Evolutionary conservation across 2,888 invertebrate species (phyloP).

Genomic region (Catocala sponsa): DNA sequence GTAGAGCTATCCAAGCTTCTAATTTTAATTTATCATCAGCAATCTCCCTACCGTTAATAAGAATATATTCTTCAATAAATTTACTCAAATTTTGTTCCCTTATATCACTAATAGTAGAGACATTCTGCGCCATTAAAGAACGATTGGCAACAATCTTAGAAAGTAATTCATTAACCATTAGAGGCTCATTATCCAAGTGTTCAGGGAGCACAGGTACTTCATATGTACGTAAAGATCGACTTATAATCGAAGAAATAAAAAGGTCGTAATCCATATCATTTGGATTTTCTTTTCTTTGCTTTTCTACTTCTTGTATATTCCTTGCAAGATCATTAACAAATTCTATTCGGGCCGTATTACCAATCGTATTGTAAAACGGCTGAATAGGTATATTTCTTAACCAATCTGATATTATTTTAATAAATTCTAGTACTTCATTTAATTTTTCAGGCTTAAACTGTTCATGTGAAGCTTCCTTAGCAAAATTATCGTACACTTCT

Average conservation of each 20-base stretch:
- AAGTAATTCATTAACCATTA: constrained; percentile 56
- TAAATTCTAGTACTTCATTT: constrained; percentile 63
- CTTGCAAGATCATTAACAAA: constrained; percentile 64
- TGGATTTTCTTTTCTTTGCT: constrained; percentile 53
- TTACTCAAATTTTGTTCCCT: constrained; percentile 58
- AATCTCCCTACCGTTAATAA: constrained; percentile 59
- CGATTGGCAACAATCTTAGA: constrained; percentile 45
- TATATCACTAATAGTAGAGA: constrained; percentile 25
- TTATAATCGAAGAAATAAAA: constrained; percentile 54
- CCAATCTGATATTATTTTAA: constrained; percentile 71
- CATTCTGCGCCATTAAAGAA: constrained; percentile 7
- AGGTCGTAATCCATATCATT: constrained; percentile 57
- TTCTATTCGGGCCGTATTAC: constrained; percentile 59
- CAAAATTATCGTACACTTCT: constrained; percentile 56
- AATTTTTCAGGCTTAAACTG: constrained; percentile 52
- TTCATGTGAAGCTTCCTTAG: constrained; percentile 37
- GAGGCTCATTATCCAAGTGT: constrained; percentile 37
- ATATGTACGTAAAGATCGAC: constrained; percentile 43
- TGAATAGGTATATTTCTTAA: constrained; percentile 66
- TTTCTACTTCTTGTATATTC: constrained; percentile 64
- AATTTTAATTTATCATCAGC: constrained; percentile 64
- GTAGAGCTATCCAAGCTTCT: constrained; percentile 64
- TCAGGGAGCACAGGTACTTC: constrained; percentile 54
- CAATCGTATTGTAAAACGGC: constrained; percentile 54
- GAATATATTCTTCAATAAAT: constrained; percentile 66